Evolutionary conservation across 2,113 vertebrate genomes (phyloP).

Genomic region (Urocolius indicus): DNA sequence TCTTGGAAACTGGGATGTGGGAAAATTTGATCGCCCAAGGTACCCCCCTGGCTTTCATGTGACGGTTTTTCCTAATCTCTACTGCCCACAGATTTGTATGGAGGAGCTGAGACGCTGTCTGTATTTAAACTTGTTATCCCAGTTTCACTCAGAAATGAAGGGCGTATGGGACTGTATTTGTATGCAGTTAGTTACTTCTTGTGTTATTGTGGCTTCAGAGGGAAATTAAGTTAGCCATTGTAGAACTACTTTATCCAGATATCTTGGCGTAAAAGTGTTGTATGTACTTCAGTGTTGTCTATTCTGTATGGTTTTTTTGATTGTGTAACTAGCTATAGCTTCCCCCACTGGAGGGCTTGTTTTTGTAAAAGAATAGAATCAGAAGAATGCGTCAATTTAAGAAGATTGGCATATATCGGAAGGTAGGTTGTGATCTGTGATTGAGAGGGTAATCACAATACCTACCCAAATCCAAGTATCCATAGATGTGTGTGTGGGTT

Average conservation of each 20-base stretch:
- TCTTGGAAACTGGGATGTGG: neutral
- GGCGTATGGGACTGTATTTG: fast-evolving
- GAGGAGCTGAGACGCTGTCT: neutral
- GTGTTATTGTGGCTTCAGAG: neutral
- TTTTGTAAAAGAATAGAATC: neutral
- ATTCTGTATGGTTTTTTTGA: neutral
- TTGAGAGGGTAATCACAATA: neutral
- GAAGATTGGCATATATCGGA: neutral
- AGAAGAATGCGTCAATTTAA: neutral
- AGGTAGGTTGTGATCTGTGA: neutral
- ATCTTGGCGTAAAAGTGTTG: too few species aligned
- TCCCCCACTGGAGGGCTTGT: neutral
- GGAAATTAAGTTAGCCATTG: neutral
- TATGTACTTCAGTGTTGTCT: neutral
- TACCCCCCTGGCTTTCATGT: neutral
- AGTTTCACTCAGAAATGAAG: neutral
- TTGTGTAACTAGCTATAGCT: neutral
- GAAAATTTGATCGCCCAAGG: neutral
- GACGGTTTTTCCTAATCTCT: neutral
- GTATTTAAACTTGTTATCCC: neutral
- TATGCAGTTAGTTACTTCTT: neutral
- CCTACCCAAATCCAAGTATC: neutral
- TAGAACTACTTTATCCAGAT: neutral
- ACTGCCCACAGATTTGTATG: neutral
- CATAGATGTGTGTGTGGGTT: neutral